Evolutionary conservation across 2,113 vertebrate species (phyloP).

Genomic region (Amblyopsis rosae): DNA sequence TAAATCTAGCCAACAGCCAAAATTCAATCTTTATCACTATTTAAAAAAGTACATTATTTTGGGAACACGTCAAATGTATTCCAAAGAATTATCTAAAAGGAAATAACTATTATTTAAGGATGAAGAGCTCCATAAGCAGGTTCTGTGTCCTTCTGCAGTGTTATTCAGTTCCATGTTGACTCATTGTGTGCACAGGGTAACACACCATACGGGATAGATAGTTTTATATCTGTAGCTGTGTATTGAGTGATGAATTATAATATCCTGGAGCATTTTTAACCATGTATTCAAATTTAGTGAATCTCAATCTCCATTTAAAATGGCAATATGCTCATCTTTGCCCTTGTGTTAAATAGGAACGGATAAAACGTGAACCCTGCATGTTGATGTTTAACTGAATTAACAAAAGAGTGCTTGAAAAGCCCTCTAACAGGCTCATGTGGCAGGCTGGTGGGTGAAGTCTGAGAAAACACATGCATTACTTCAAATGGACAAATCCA

Average conservation of each 20-base stretch:
- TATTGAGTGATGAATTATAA: conserved; percentile 60
- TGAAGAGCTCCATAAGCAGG: not conserved
- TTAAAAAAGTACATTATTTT: not conserved
- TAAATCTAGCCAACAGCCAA: not conserved
- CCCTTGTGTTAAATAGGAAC: conserved; percentile 5
- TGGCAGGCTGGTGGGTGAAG: conserved; percentile 44
- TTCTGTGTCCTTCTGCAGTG: not conserved
- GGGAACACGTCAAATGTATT: not conserved
- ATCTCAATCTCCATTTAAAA: conserved; percentile 39
- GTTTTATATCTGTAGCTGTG: not conserved
- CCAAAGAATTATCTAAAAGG: not conserved
- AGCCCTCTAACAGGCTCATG: conserved; percentile 47
- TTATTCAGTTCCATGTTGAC: not conserved
- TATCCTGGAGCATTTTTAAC: conserved; percentile 52
- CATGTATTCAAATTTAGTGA: conserved; percentile 61
- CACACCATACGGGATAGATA: not conserved
- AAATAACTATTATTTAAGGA: not conserved
- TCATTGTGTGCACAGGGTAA: not conserved
- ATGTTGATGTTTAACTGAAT: conserved; percentile 68
- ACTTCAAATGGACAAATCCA: conserved; percentile 50
- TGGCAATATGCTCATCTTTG: not conserved
- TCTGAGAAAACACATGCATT: conserved; percentile 53
- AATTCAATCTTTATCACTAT: too few species aligned
- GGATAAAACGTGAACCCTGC: conserved; percentile 34
- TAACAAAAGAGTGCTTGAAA: conserved; percentile 70